Evolutionary conservation across 2,888 invertebrate species (phyloP).

Genomic region (Acanthosepion pharaonis): DNA sequence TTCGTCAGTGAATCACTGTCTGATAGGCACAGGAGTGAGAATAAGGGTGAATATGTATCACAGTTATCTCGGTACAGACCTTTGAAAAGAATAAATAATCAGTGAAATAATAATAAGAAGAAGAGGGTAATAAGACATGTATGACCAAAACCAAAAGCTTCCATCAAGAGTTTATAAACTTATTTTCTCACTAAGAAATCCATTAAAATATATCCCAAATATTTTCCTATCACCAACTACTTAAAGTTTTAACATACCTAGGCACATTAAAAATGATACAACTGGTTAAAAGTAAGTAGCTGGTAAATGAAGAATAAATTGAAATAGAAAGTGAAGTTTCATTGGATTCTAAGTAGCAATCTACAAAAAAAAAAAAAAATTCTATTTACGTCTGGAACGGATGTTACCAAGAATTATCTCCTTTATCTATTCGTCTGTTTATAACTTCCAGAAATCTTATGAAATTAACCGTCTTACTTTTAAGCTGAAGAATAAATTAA

Average conservation of each 20-base stretch:
- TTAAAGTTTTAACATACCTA: background rate
- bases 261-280: background rate
- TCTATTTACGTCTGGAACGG: background rate
- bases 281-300: background rate
- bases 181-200: too few relatives aligned
- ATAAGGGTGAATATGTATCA: background rate
- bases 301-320: background rate
- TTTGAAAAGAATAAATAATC: background rate
- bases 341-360: too few relatives aligned
- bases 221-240: background rate
- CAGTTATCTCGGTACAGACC: conserved; percentile 33
- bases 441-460: too few relatives aligned
- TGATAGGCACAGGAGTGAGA: conserved; percentile 33
- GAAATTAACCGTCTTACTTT: too few relatives aligned
- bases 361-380: background rate
- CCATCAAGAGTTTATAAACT: background rate
- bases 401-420: background rate
- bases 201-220: too few relatives aligned
- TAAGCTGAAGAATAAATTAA: too few relatives aligned
- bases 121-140: background rate
- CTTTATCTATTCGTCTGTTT: background rate
- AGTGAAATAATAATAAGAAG: background rate
- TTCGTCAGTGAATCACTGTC: conserved; percentile 33
- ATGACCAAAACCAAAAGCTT: background rate
- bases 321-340: background rate